Evolutionary conservation across 1,140 invertebrate genomes (phyloP).

Genomic region (Uloborus diversus): DNA sequence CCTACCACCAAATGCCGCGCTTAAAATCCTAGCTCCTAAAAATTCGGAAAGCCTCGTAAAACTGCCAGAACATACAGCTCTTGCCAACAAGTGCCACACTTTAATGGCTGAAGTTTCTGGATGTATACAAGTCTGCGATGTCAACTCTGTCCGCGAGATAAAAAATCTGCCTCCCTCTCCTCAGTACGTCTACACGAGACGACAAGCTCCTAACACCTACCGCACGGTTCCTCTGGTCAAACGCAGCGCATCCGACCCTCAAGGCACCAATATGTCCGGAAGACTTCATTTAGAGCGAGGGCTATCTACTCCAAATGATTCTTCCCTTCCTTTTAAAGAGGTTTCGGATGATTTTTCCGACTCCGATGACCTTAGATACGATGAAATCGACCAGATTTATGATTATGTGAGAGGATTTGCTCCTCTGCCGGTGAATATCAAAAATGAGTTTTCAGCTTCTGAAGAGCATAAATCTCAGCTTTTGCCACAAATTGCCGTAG

Average conservation of each 20-base stretch:
- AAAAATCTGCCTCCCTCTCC: constrained; percentile 29
- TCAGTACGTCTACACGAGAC: constrained; percentile 18
- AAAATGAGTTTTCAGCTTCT: constrained; percentile 42
- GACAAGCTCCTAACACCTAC: constrained; percentile 6
- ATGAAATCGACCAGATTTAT: constrained; percentile 96
- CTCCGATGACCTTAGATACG: constrained; percentile 77
- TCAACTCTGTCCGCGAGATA: constrained; percentile 51
- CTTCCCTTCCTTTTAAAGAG: not conserved
- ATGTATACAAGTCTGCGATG: constrained; percentile 72
- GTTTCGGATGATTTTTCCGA: constrained; percentile 20
- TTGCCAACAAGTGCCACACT: constrained; percentile 81
- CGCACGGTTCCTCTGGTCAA: constrained; percentile 38
- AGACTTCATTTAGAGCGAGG: constrained; percentile 20
- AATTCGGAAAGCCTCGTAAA: constrained; percentile 83
- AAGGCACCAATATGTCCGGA: constrained; percentile 16
- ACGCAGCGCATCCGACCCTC: constrained; percentile 56
- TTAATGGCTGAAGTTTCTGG: constrained; percentile 84
- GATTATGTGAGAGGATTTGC: constrained; percentile 92
- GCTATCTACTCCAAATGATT: constrained; percentile 32
- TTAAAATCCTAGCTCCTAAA: constrained; percentile 83
- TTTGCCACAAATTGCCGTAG: constrained; percentile 8
- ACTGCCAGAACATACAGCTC: constrained; percentile 80
- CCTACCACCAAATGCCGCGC: constrained; percentile 85
- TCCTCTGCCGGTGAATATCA: constrained; percentile 73
- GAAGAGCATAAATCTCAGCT: constrained; percentile 39